Conservation (phyloP, 2,113 vertebrate genomes). For the Grantiella picta region DNA sequence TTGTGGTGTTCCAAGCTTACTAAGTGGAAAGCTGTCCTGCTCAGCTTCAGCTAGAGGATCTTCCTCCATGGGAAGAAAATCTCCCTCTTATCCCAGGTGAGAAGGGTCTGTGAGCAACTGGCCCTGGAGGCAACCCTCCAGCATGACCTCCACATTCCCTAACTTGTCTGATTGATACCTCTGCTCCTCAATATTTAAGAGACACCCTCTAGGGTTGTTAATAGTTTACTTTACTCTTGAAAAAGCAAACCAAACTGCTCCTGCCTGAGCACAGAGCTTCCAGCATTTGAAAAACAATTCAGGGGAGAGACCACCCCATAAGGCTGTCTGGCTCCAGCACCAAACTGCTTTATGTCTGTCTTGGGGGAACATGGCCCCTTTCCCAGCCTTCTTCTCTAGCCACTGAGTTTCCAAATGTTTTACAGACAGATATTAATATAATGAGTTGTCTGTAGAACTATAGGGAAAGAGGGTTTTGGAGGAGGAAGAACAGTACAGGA, state of each 20-base stretch:
- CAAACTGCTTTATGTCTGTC: not conserved
- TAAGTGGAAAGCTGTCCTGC: not conserved
- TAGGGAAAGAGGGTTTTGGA: not conserved
- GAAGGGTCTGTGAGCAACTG: not conserved
- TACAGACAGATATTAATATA: not conserved
- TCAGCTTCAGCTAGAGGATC: not conserved
- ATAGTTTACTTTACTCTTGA: not conserved
- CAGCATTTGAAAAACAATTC: not conserved
- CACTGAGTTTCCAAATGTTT: not conserved
- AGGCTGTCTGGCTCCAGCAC: not conserved
- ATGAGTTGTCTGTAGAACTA: not conserved
- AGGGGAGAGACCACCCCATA: not conserved
- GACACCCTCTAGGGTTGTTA: not conserved
- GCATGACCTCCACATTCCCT: not conserved
- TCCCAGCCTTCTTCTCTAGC: not conserved
- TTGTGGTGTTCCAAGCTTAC: not conserved
- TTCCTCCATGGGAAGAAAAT: not conserved
- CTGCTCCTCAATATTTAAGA: not conserved
- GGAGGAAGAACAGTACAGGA: not conserved
- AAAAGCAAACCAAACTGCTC: not conserved
- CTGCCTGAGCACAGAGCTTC: not conserved
- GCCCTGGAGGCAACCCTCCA: not conserved
- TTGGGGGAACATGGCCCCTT: rapidly evolving
- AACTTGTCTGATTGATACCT: not conserved
- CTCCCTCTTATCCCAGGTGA: not conserved